Evolutionary conservation across 2,113 vertebrate species (phyloP).

Genomic region (Poecile atricapillus): DNA sequence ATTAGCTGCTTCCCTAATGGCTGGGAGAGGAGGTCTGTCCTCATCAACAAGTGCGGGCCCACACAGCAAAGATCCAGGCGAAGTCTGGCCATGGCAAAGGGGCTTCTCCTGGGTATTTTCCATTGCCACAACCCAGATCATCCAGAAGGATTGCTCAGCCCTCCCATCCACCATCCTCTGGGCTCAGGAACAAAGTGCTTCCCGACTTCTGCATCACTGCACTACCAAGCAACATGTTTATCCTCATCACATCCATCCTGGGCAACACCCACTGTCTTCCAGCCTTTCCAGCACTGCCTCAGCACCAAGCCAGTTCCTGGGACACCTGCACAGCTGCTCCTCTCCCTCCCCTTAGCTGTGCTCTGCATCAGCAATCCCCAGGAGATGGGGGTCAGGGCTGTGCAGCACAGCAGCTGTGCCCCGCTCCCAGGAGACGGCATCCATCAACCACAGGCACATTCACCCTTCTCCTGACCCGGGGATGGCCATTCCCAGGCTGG

Average conservation of each 20-base stretch:
- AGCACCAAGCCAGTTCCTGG: rapidly evolving
- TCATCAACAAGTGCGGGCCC: neutral
- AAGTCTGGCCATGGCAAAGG: neutral
- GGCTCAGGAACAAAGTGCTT: neutral
- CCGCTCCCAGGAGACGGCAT: neutral
- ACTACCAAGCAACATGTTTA: rapidly evolving
- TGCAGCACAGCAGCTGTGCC: constrained; percentile 25
- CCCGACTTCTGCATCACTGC: rapidly evolving
- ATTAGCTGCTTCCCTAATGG: neutral
- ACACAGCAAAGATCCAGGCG: neutral
- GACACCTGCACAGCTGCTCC: neutral
- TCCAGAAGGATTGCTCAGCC: neutral
- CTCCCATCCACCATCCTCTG: rapidly evolving
- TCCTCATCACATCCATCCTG: neutral
- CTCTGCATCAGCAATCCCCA: neutral
- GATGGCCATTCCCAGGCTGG: neutral
- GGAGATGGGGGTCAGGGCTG: neutral
- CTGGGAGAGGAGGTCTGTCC: neutral
- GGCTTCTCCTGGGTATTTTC: neutral
- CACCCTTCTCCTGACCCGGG: constrained; percentile 49
- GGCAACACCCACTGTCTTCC: neutral
- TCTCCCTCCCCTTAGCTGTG: neutral
- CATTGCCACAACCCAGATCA: neutral
- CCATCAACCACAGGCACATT: constrained; percentile 31
- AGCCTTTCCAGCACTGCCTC: neutral